These are phyloP conservation scores for Polymixis lichenea DNA, from an alignment of 2,888 invertebrate genomes.

Conservation along the genomic window DNA sequence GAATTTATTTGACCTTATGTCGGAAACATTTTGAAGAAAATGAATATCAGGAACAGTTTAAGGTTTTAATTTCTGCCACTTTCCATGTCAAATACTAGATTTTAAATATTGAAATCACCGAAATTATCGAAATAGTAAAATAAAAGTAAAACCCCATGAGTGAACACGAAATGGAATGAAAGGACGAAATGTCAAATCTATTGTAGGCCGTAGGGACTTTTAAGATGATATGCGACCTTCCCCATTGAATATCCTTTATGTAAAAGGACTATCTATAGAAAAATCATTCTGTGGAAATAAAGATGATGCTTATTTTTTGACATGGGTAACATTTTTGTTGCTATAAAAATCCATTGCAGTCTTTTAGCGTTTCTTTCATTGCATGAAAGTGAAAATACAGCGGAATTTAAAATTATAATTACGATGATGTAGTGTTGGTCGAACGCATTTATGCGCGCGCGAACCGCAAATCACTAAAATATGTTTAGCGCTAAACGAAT, in stretches of 20 bases:
- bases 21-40: too few relatives aligned
- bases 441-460: not conserved
- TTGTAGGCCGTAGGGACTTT: too few relatives aligned
- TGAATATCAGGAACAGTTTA: too few relatives aligned
- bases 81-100: too few relatives aligned
- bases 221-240: too few relatives aligned
- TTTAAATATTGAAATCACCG: too few relatives aligned
- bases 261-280: not conserved
- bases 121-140: too few relatives aligned
- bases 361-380: conserved; percentile 40
- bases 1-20: too few relatives aligned
- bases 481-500: not conserved
- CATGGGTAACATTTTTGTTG: not conserved
- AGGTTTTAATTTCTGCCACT: too few relatives aligned
- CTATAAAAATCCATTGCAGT: conserved; percentile 43
- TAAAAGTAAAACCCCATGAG: too few relatives aligned
- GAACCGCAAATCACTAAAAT: not conserved
- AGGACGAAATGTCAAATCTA: too few relatives aligned
- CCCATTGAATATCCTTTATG: not conserved
- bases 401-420: not conserved
- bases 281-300: not conserved
- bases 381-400: conserved; percentile 12
- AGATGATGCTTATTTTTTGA: not conserved
- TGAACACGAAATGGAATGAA: too few relatives aligned
- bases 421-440: not conserved